Conservation (phyloP, 2,888 invertebrate species). For the Platycheirus albimanus region DNA sequence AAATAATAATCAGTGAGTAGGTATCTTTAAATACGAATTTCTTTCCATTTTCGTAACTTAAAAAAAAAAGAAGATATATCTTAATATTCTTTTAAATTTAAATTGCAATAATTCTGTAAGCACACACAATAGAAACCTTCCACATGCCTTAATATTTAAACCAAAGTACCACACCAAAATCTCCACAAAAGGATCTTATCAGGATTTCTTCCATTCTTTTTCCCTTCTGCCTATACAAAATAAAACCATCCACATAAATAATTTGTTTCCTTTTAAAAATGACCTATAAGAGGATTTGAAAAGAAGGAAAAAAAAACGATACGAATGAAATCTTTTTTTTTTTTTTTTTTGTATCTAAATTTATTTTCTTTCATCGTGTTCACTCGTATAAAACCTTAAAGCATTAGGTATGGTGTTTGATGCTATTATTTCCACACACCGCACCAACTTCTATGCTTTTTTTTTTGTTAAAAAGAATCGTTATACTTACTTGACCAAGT, state of each 20-base stretch:
- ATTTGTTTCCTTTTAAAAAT: constrained; percentile 19
- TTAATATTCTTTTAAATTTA: constrained; percentile 4
- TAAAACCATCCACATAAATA: not conserved
- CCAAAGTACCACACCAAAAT: constrained; percentile 2
- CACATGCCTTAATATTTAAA: constrained; percentile 20
- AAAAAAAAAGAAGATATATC: no score
- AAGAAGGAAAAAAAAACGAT: no score
- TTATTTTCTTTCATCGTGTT: constrained; percentile 37
- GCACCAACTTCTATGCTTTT: not conserved
- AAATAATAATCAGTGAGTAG: no score
- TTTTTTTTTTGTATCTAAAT: constrained; percentile 32
- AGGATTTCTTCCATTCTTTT: not conserved
- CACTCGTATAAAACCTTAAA: constrained; percentile 31
- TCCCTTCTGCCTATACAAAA: not conserved
- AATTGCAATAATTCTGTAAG: constrained; percentile 7
- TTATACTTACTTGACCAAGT: constrained; percentile 11
- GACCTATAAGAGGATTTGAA: constrained; percentile 39
- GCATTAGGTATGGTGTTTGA: constrained; percentile 38
- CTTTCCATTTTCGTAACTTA: no score
- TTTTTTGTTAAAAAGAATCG: not conserved
- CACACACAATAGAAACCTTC: constrained; percentile 5
- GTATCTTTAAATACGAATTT: no score
- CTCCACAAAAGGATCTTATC: constrained; percentile 5
- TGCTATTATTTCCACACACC: constrained; percentile 31
- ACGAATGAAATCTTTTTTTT: constrained; percentile 19